These are phyloP conservation scores for Meloe dianella DNA, from an alignment of 2,888 invertebrate genomes.

Conservation along the genomic window DNA sequence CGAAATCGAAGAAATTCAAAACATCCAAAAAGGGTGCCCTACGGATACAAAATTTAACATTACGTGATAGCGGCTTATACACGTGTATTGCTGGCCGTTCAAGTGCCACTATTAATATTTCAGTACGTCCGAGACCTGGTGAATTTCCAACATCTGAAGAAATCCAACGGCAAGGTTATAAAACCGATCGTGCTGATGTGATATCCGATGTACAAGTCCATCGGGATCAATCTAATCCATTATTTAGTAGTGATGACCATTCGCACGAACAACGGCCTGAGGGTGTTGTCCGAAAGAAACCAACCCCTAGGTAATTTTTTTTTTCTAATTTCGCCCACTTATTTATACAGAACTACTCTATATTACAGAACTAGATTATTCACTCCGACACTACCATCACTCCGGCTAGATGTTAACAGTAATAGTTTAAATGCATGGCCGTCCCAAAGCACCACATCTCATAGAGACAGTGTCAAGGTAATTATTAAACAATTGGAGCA, in stretches of 20 bases:
- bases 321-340: not conserved
- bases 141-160: slow-evolving; percentile 84
- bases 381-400: slow-evolving; percentile 53
- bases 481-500: slow-evolving; percentile 24
- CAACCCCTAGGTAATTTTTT: slow-evolving; percentile 38
- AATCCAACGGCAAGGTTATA: slow-evolving; percentile 59
- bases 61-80: slow-evolving; percentile 84
- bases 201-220: slow-evolving; percentile 50
- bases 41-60: slow-evolving; percentile 80
- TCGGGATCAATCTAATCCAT: slow-evolving; percentile 56
- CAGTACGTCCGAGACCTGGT: slow-evolving; percentile 79
- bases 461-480: slow-evolving; percentile 48
- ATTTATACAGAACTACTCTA: too few species aligned
- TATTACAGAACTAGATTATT: slow-evolving; percentile 45
- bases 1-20: slow-evolving; percentile 82
- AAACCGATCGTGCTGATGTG: slow-evolving; percentile 49
- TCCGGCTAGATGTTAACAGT: slow-evolving; percentile 43
- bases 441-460: slow-evolving; percentile 47
- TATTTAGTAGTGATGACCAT: slow-evolving; percentile 65
- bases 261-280: slow-evolving; percentile 71
- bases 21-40: slow-evolving; percentile 91
- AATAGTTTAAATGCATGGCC: slow-evolving; percentile 49
- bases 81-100: slow-evolving; percentile 86
- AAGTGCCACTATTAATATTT: slow-evolving; percentile 78
- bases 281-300: slow-evolving; percentile 49